Evolutionary conservation across 2,888 invertebrate species (phyloP), one percentile per base, ranked within the genome.

Genomic region (Nebria brevicollis): DNA sequence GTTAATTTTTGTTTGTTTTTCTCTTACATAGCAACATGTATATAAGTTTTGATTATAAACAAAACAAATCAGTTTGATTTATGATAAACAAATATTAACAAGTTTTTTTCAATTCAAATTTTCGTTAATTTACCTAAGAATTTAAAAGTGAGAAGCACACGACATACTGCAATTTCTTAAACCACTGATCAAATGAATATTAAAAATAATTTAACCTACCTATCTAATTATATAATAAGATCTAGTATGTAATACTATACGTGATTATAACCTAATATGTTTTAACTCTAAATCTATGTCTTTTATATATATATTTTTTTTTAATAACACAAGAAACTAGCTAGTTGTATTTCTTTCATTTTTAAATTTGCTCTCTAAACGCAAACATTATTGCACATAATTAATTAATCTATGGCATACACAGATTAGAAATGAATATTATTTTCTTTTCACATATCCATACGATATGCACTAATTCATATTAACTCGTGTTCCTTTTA

Each of bases 321-420:
- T 20, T 20, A 20, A 80, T 70, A 80, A 80, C 80, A 80, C 80
- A 80, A 80, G 80, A 80, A 80, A 80, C 80, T 80, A 11, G 80
- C 75, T 80, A 75, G 20, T 77, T 78, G 74, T 43, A 41, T 68
- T 68, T 34, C 34, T 34, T 34, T 5, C 34, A 4, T 34, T 78
- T 72, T 73, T 66, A 66, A 20, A 73, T 73, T 73, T 80, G 75
- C 80, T 70, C 11, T 54, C 75, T 80, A 80, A 80, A 80, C 80
- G 79, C 79, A 79, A 79, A 75, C 15, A 70, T 78, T 80, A 80
- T 80, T 80, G 80, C 80, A 80, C 80, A 80, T 80, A 75, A 80
- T 34, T 72, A 70, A 77, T 80, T 70, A 75, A 75, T 80, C 75
- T 75, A 80, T 80, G 75, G 75, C 80, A 70, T 80, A 80, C 80